phyloP scores from a whole-genome alignment of 2,113 vertebrate species.

The Craseonycteris thonglongyai region DNA sequence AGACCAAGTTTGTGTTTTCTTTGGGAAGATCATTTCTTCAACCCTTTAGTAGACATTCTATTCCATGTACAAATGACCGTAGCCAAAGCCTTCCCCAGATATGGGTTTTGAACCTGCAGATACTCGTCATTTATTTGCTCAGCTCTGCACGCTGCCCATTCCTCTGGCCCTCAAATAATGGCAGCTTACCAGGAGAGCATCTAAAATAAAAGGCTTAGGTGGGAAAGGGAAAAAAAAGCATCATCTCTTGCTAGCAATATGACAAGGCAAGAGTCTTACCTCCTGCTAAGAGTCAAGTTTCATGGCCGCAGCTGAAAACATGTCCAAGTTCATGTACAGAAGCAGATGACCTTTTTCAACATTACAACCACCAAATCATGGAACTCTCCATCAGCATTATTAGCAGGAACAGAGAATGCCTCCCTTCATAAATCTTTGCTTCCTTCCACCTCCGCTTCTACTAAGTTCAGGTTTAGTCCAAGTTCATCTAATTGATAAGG shows the following conservation, averaged over 20 bases:
- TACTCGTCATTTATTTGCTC: slow-evolving; percentile 46
- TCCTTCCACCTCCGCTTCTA: neutral
- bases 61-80: neutral
- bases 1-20: neutral
- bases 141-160: neutral
- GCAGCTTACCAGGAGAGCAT: slow-evolving; percentile 49
- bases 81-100: neutral
- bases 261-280: slow-evolving; percentile 22
- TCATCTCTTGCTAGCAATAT: slow-evolving; percentile 27
- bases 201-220: slow-evolving; percentile 53
- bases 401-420: neutral
- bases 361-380: neutral
- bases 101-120: neutral
- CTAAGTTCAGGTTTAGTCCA: neutral
- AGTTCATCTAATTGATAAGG: neutral
- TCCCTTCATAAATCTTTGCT: neutral
- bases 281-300: slow-evolving; percentile 19
- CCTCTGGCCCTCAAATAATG: slow-evolving; percentile 47
- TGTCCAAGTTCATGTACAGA: slow-evolving; percentile 24
- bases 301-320: slow-evolving; percentile 17
- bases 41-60: neutral
- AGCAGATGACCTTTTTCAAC: slow-evolving; percentile 13
- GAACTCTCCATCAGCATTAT: neutral
- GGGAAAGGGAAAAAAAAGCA: slow-evolving; percentile 15
- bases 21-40: neutral